Percentiles rank a stretch among this genome's conserved stretches.
These are phyloP conservation scores for Anguilla rostrata DNA, from an alignment of 2,113 vertebrate genomes.

Conservation along the genomic window DNA sequence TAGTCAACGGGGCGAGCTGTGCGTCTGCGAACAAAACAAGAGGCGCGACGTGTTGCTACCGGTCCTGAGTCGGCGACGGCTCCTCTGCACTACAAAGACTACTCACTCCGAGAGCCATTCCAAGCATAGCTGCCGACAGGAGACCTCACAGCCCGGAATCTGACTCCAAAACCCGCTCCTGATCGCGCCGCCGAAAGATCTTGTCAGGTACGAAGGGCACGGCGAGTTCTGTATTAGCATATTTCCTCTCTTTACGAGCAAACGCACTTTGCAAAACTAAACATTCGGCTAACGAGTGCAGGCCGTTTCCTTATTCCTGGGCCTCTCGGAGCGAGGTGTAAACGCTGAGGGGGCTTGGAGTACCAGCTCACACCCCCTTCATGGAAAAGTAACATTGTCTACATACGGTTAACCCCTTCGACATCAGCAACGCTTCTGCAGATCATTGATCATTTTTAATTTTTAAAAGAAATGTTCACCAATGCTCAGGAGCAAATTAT, in stretches of 20 bases:
- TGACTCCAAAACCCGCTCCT: background rate
- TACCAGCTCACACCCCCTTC: background rate
- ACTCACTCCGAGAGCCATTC: background rate
- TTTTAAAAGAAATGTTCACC: too few relatives aligned
- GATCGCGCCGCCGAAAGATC: background rate
- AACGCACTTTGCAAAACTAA: background rate
- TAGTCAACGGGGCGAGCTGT: background rate
- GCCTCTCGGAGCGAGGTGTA: background rate
- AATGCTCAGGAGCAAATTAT: too few relatives aligned
- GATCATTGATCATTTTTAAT: too few relatives aligned
- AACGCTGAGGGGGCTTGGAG: background rate
- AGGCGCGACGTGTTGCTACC: background rate
- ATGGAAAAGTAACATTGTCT: background rate
- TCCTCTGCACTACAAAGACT: background rate
- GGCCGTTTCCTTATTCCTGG: background rate
- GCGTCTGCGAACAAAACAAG: background rate
- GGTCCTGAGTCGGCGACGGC: background rate
- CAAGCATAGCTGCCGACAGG: background rate
- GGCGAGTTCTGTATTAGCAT: background rate
- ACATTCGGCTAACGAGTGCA: background rate
- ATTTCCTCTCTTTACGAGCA: background rate
- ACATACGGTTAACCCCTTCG: background rate
- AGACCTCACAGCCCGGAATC: background rate
- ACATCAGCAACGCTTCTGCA: too few relatives aligned
- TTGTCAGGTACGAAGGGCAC: background rate